Conservation (phyloP, 2,888 invertebrate genomes). For the Cremastinae sp. region DNA sequence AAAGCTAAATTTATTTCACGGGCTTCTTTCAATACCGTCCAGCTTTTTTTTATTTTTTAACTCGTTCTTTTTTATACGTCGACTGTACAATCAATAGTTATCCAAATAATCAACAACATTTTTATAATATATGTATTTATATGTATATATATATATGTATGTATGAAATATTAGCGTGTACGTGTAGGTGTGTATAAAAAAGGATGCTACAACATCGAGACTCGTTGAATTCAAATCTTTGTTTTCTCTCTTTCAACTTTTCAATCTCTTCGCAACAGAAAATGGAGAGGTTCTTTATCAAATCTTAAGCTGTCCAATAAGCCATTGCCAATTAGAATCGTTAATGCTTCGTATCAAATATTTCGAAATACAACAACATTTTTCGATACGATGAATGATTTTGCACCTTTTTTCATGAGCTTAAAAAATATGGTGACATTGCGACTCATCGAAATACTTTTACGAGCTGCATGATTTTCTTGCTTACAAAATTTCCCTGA, state of each 20-base stretch:
- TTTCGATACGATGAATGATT: background rate
- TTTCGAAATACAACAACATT: background rate
- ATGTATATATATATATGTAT: conserved; percentile 7
- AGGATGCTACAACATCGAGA: conserved; percentile 15
- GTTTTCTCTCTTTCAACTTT: background rate
- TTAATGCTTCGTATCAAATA: background rate
- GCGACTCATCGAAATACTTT: too few species aligned
- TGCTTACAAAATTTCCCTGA: too few species aligned
- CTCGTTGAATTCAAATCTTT: conserved; percentile 21
- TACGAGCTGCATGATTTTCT: too few species aligned
- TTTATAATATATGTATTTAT: conserved; percentile 38
- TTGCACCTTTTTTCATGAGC: background rate
- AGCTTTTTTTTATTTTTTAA: conserved; percentile 24
- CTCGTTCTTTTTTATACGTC: conserved; percentile 36
- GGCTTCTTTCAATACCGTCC: conserved; percentile 41
- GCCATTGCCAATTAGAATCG: too few species aligned
- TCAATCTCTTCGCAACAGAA: background rate
- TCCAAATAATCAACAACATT: conserved; percentile 64
- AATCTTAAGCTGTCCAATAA: too few species aligned
- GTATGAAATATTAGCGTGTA: conserved; percentile 24
- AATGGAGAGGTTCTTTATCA: background rate
- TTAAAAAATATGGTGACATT: background rate
- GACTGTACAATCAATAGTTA: conserved; percentile 61
- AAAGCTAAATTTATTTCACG: conserved; percentile 46
- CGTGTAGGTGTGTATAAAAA: conserved; percentile 28